Evolutionary conservation across 2,888 invertebrate genomes (phyloP).

Genomic region (Pandemis cinnamomeana): DNA sequence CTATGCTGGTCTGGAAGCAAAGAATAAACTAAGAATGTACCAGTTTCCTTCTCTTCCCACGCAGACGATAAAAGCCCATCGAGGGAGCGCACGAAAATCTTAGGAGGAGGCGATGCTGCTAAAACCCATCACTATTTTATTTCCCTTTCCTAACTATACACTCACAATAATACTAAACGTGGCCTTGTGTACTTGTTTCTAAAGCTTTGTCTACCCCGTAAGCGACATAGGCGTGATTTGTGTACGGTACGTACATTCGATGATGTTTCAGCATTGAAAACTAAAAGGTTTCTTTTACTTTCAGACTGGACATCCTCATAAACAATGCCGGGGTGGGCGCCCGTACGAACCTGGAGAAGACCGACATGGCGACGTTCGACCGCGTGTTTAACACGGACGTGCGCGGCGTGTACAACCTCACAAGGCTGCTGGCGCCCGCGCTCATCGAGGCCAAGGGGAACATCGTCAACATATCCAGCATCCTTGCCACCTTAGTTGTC

Average conservation of each 20-base stretch:
- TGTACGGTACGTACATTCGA: not conserved
- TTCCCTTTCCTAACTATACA: no score
- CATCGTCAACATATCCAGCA: constrained; percentile 89
- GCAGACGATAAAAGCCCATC: no score
- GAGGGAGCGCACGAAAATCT: no score
- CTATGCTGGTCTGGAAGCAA: no score
- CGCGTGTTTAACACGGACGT: constrained; percentile 86
- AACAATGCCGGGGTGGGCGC: constrained; percentile 83
- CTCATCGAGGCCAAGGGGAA: constrained; percentile 83
- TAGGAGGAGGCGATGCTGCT: no score
- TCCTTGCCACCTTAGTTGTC: constrained; percentile 87
- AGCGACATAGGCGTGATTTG: not conserved
- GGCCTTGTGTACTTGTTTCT: no score
- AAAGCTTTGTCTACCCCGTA: not conserved
- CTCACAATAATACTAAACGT: no score
- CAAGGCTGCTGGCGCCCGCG: constrained; percentile 86
- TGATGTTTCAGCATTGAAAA: no score
- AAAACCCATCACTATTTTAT: no score
- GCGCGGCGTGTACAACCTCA: constrained; percentile 80
- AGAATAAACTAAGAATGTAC: no score
- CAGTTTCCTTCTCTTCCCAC: no score
- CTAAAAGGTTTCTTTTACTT: no score
- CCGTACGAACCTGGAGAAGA: constrained; percentile 50
- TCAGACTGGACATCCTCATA: constrained; percentile 63
- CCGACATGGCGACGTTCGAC: constrained; percentile 46